phyloP scores from a whole-genome alignment of 2,797 vertebrate species.

The Lepilemur septentrionalis region DNA sequence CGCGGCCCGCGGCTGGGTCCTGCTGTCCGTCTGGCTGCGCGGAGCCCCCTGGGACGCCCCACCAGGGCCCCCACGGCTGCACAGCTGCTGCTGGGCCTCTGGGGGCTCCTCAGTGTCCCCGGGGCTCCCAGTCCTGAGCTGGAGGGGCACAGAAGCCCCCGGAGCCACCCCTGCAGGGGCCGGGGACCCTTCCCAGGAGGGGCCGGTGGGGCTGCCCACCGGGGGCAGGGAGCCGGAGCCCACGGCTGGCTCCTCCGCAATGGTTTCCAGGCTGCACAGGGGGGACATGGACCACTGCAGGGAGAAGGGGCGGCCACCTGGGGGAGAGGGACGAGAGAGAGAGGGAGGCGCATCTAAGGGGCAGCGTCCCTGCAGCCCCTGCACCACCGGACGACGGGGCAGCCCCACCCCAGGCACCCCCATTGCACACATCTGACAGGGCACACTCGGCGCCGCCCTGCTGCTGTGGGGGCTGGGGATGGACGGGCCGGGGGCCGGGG shows the following conservation, averaged over 20 bases:
- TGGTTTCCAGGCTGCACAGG: constrained; percentile 88
- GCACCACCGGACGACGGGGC: background rate
- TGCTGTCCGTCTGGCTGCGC: background rate
- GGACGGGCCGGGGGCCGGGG: background rate
- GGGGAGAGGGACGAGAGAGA: background rate
- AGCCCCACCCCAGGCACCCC: background rate
- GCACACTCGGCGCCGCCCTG: background rate
- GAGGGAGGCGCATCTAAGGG: background rate
- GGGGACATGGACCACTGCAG: constrained; percentile 86
- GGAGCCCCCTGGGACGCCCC: fast-evolving
- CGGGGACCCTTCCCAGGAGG: constrained; percentile 71
- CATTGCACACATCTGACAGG: fast-evolving
- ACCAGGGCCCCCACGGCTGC: background rate
- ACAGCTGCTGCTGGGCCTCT: background rate
- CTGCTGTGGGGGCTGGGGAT: background rate
- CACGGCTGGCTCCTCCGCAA: constrained; percentile 86
- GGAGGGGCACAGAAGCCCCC: background rate
- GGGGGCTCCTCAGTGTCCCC: background rate
- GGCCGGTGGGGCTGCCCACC: constrained; percentile 26
- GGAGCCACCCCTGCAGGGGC: background rate
- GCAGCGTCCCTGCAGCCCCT: fast-evolving
- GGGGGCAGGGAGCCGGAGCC: constrained; percentile 72
- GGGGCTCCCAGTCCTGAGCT: constrained; percentile 19
- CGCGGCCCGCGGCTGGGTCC: background rate
- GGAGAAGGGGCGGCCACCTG: constrained; percentile 84